Base-by-base conservation (phyloP, 2,888 invertebrate species). In the Mantis religiosa region DNA sequence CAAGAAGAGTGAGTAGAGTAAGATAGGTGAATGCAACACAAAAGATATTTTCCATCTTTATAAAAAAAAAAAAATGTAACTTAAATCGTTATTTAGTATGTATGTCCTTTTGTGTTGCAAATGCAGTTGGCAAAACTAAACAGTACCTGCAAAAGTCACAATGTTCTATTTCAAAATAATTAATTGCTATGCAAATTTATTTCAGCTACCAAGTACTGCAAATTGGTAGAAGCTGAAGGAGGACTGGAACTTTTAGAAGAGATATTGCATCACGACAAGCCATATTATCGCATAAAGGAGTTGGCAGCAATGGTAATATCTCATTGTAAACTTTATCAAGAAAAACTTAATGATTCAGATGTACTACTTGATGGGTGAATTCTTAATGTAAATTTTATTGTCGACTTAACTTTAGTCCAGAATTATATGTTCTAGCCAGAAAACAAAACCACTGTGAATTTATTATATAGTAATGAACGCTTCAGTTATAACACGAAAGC, bases 181-280 rank as follows among this genome's bases (percentile, higher is more conserved):
- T 71, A 71, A 71, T 20, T 71, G 20, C 20, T 71, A 20, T 71
- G 54, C 4, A 71, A 71, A 71, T 8, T 71, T 85, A 84, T 85
- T 94, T 34, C 93, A 98, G 98, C 98, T 83, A 96, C 96, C 89
- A 99, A 98, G 94, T 99, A 99, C 94, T 99, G 99, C 93, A 94
- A 95, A 90, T 94, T 99, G 92, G 96, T 99, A 84, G 96, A 97
- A 91, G 95, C 96, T 84, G 99, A 99, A 93, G 97, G 97, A 81
- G 99, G 99, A 0, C 93, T 98, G 87, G 94, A 94, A 83, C 94
- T 98, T 90, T 94, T 99, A 83, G 94, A 95, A 89, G 95, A 95
- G 90, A 93, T 97, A 87, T 93, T 97, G 27, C 92, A 93, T 15
- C 95, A 96, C 92, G 94, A 95, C 28, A 93, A 93, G 89, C 96